These are phyloP conservation scores for Empis livida DNA, from an alignment of 2,888 invertebrate species.

Conservation along the genomic window DNA sequence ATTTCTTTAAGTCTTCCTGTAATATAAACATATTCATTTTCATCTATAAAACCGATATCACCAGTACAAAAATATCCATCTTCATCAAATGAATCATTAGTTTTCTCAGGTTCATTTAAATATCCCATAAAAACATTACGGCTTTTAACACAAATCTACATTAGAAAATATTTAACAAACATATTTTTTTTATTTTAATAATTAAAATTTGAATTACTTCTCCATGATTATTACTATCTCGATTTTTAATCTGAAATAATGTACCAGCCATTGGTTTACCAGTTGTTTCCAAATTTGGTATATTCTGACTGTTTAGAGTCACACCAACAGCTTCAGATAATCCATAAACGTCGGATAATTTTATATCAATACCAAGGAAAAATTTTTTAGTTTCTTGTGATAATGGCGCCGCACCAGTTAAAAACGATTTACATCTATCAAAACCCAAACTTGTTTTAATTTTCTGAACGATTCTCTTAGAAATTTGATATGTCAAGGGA, in stretches of 20 bases:
- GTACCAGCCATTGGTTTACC: conserved; percentile 53
- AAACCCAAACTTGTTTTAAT: conserved; percentile 64
- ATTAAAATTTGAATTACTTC: conserved; percentile 34
- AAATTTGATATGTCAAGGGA: conserved; percentile 14
- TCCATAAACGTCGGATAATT: conserved; percentile 72
- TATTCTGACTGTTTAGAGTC: conserved; percentile 19
- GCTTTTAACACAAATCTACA: conserved; percentile 55
- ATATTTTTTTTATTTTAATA: too few relatives aligned
- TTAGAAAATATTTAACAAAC: too few relatives aligned
- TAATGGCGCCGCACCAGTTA: conserved; percentile 75
- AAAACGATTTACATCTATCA: conserved; percentile 50
- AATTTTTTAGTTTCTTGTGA: conserved; percentile 66
- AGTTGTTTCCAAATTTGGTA: conserved; percentile 52
- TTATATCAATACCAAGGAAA: conserved; percentile 76
- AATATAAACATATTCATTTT: conserved; percentile 54
- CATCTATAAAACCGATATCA: conserved; percentile 70
- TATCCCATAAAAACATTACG: conserved; percentile 87
- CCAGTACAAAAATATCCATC: conserved; percentile 80
- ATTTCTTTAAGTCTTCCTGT: conserved; percentile 69
- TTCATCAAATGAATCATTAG: conserved; percentile 53
- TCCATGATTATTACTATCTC: conserved; percentile 56
- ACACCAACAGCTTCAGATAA: conserved; percentile 68
- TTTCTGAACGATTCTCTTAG: conserved; percentile 50
- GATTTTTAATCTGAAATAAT: conserved; percentile 50
- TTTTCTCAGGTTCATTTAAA: conserved; percentile 54